Conservation (phyloP, 35 echinoderm and acorn worm species). For the Apostichopus japonicus region DNA sequence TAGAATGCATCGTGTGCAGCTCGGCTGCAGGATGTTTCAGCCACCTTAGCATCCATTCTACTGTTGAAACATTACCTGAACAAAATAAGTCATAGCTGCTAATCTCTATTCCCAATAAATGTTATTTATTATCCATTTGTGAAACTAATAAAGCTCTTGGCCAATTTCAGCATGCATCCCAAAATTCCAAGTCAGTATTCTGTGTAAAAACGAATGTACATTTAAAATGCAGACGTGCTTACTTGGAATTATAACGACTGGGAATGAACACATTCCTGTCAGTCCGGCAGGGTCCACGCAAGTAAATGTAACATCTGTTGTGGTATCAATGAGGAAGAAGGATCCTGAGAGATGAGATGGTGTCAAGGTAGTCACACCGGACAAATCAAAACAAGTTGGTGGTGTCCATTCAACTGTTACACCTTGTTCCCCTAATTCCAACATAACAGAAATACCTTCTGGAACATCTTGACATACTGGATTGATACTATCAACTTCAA, state of each 20-base stretch:
- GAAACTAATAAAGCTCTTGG: too few species aligned
- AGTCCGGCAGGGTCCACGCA: conserved; percentile 7
- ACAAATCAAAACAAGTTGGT: conserved; percentile 51
- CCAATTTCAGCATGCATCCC: too few species aligned
- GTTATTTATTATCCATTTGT: too few species aligned
- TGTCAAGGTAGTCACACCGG: conserved; percentile 15
- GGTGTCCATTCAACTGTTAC: conserved; percentile 2
- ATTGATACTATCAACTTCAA: conserved; percentile 31
- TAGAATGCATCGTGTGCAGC: too few species aligned
- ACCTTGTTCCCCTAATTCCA: conserved; percentile 6
- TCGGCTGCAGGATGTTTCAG: too few species aligned
- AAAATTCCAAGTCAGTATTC: too few species aligned
- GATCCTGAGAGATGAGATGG: conserved; percentile 5
- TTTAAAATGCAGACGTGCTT: neutral
- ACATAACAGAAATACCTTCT: neutral
- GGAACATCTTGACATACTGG: conserved; percentile 23
- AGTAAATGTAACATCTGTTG: conserved; percentile 22
- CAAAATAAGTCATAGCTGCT: too few species aligned
- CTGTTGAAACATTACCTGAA: too few species aligned
- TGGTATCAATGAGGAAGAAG: conserved; percentile 23
- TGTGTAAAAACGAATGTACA: too few species aligned
- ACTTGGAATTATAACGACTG: conserved; percentile 18
- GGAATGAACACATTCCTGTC: conserved; percentile 16
- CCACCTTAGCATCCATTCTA: too few species aligned
- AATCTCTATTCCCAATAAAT: too few species aligned